A percentile compares a stretch with the other conserved stretches of the same genome.
These are phyloP conservation scores for Scalopus aquaticus DNA, from an alignment of 2,113 vertebrate species.

Conservation along the genomic window DNA sequence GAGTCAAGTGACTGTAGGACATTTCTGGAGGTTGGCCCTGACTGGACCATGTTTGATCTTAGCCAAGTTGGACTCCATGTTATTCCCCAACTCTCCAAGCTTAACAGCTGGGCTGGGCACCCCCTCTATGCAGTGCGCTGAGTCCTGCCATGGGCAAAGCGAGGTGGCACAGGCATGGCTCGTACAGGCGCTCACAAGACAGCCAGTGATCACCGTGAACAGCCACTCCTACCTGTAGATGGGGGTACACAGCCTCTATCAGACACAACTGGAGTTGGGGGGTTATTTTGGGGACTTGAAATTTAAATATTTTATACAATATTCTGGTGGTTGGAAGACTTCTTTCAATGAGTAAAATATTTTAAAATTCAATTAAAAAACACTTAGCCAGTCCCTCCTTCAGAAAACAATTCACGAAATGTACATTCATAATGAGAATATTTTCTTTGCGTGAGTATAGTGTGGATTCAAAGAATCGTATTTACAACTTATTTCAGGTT, in stretches of 20 bases:
- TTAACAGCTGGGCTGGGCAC: fast-evolving
- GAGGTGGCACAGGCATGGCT: fast-evolving
- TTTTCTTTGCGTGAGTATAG: slow-evolving; percentile 25
- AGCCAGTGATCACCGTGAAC: too few relatives aligned
- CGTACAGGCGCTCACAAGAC: neutral
- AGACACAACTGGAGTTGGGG: fast-evolving
- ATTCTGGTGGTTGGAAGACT: neutral
- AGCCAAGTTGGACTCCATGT: neutral
- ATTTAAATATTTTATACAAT: slow-evolving; percentile 8
- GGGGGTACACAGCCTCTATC: neutral
- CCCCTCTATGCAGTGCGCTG: too few relatives aligned
- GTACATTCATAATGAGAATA: slow-evolving; percentile 12
- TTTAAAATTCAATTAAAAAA: slow-evolving; percentile 55
- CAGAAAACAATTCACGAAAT: slow-evolving; percentile 42
- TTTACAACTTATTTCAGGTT: slow-evolving; percentile 49
- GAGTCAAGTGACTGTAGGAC: neutral
- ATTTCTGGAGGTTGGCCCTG: neutral
- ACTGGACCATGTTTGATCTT: neutral
- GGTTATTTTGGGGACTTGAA: neutral
- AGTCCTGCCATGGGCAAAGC: neutral
- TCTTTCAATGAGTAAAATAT: slow-evolving; percentile 8
- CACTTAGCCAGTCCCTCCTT: neutral
- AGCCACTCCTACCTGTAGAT: fast-evolving
- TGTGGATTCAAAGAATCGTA: neutral
- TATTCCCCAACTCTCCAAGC: neutral